Evolutionary conservation across 35 echinoderm and acorn worm species (phyloP).

Genomic region (Diadema setosum): DNA sequence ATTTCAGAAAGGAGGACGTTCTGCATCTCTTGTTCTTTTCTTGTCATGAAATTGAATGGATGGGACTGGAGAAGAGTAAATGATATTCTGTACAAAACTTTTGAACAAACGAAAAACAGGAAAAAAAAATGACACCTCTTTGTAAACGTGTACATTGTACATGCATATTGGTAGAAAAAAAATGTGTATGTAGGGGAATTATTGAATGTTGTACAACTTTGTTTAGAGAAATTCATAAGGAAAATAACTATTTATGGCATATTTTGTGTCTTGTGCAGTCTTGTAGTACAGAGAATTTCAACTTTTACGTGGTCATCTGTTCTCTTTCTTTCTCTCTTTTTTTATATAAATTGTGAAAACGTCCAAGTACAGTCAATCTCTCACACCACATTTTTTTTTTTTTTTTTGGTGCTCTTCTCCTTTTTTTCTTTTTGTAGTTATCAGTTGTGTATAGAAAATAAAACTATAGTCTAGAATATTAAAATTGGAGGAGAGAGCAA

Average conservation of each 20-base stretch:
- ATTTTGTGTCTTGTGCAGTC: constrained; percentile 10
- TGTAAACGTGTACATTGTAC: background rate
- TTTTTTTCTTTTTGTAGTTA: too few species aligned
- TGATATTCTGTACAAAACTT: background rate
- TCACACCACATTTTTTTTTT: too few species aligned
- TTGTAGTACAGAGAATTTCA: background rate
- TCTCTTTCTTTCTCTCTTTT: background rate
- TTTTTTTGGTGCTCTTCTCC: too few species aligned
- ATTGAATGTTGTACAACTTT: constrained; percentile 15
- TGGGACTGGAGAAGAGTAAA: background rate
- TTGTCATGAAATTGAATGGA: too few species aligned
- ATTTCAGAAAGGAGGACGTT: too few species aligned
- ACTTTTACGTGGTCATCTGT: background rate
- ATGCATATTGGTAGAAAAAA: constrained; percentile 8
- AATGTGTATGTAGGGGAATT: background rate
- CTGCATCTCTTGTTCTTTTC: too few species aligned
- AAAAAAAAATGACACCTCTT: background rate
- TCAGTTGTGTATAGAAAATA: too few species aligned
- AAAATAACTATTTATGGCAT: constrained; percentile 12
- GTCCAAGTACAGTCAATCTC: too few species aligned
- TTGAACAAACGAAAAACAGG: background rate
- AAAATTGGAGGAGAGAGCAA: too few species aligned
- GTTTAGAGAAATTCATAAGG: constrained; percentile 16
- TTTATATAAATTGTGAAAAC: too few species aligned
- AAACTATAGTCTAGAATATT: too few species aligned